phyloP scores from a whole-genome alignment of 2,113 vertebrate genomes.

The Camelus dromedarius region DNA sequence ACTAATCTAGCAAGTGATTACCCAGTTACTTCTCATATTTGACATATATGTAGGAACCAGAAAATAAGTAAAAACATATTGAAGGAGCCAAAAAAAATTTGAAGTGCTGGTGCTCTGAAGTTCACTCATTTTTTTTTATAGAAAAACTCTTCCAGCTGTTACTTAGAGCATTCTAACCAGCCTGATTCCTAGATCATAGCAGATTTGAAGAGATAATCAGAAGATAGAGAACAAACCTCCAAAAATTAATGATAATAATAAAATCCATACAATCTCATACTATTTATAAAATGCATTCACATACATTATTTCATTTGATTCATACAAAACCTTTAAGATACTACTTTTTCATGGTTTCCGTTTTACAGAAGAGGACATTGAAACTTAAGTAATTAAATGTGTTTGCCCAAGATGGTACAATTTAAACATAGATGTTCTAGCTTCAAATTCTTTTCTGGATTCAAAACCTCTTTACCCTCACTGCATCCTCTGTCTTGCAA shows the following conservation, averaged over 20 bases:
- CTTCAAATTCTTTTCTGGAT: not conserved
- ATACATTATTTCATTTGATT: constrained; percentile 41
- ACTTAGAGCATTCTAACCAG: not conserved
- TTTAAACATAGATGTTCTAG: constrained; percentile 13
- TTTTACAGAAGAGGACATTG: not conserved
- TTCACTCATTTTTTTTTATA: constrained; percentile 54
- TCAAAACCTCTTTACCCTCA: not conserved
- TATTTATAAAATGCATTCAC: not conserved
- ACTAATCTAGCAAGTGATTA: constrained; percentile 3
- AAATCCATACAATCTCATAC: not conserved
- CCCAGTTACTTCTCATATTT: not conserved
- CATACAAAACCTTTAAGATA: not conserved
- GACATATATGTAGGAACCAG: constrained; percentile 1
- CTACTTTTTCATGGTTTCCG: not conserved
- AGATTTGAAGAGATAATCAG: constrained; percentile 10
- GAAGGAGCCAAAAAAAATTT: not conserved
- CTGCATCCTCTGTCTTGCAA: not conserved
- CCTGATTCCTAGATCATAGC: not conserved
- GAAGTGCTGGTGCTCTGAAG: not conserved
- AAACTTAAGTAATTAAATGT: not conserved
- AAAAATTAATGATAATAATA: constrained; percentile 4
- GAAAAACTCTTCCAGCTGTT: constrained; percentile 27
- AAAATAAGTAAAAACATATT: constrained; percentile 33
- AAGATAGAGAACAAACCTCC: not conserved
- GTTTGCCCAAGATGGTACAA: not conserved